phyloP scores from a whole-genome alignment of 2,113 vertebrate genomes.

The Rana temporaria region DNA sequence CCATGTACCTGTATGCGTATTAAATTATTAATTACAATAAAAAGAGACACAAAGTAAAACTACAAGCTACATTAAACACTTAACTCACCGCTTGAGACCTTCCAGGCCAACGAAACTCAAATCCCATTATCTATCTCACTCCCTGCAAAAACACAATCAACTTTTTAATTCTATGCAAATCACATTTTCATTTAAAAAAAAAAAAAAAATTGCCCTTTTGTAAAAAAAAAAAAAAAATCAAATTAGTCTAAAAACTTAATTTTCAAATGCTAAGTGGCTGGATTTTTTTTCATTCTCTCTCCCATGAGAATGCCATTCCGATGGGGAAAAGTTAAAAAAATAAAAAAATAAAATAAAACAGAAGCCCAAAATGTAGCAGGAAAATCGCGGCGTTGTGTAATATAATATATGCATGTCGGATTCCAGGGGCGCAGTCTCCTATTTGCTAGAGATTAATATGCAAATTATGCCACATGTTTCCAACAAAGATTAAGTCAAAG shows the following conservation, averaged over 20 bases:
- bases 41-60: neutral
- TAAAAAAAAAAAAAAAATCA: slow-evolving; percentile 60
- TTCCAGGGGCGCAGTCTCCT: slow-evolving; percentile 63
- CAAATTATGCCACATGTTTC: slow-evolving; percentile 66
- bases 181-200: slow-evolving; percentile 40
- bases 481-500: slow-evolving; percentile 66
- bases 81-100: neutral
- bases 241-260: slow-evolving; percentile 63
- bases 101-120: neutral
- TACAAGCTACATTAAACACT: neutral
- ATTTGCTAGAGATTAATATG: slow-evolving; percentile 71
- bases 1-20: too few relatives aligned
- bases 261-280: slow-evolving; percentile 57
- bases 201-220: slow-evolving; percentile 42
- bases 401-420: slow-evolving; percentile 61
- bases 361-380: slow-evolving; percentile 60
- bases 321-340: neutral
- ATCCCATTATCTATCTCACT: slow-evolving; percentile 26
- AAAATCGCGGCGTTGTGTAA: slow-evolving; percentile 64
- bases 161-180: slow-evolving; percentile 53
- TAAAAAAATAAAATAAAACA: slow-evolving; percentile 49
- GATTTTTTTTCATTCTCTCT: slow-evolving; percentile 46
- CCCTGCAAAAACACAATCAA: slow-evolving; percentile 12
- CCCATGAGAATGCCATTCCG: slow-evolving; percentile 49
- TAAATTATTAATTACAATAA: neutral